These are phyloP conservation scores for Acanthoscelides obtectus DNA, from an alignment of 2,888 invertebrate species.

Conservation along the genomic window DNA sequence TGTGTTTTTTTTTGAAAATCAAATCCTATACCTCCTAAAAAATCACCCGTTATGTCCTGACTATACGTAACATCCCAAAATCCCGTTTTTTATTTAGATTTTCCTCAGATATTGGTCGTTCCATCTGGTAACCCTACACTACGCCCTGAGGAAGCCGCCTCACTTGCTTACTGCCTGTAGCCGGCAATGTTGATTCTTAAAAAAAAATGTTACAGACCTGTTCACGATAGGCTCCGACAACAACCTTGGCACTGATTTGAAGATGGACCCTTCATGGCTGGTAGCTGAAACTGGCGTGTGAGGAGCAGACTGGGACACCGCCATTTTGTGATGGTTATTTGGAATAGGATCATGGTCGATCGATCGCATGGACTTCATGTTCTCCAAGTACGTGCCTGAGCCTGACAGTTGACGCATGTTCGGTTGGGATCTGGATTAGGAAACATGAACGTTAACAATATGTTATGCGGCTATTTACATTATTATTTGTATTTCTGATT, in stretches of 20 bases:
- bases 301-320: conserved; percentile 45
- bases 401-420: conserved; percentile 45
- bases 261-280: conserved; percentile 36
- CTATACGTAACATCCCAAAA: no score
- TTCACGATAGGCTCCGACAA: conserved; percentile 43
- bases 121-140: no score
- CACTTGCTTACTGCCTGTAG: no score
- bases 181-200: no score
- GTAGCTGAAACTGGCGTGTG: conserved; percentile 46
- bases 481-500: no score
- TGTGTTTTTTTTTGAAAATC: no score
- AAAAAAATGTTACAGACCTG: conserved; percentile 11
- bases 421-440: conserved; percentile 42
- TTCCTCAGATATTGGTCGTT: no score
- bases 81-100: no score
- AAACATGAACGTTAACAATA: conserved; percentile 3
- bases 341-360: conserved; percentile 40
- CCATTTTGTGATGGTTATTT: conserved; percentile 34
- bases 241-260: conserved; percentile 40
- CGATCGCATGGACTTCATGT: conserved; percentile 39
- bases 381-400: conserved; percentile 41
- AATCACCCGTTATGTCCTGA: no score
- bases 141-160: no score
- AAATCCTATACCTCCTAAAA: no score
- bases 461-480: no score